Percentiles rank a stretch among this genome's conserved stretches.
These are phyloP conservation scores for Exephanes ischioxanthus DNA, from an alignment of 2,888 invertebrate genomes.

Conservation along the genomic window DNA sequence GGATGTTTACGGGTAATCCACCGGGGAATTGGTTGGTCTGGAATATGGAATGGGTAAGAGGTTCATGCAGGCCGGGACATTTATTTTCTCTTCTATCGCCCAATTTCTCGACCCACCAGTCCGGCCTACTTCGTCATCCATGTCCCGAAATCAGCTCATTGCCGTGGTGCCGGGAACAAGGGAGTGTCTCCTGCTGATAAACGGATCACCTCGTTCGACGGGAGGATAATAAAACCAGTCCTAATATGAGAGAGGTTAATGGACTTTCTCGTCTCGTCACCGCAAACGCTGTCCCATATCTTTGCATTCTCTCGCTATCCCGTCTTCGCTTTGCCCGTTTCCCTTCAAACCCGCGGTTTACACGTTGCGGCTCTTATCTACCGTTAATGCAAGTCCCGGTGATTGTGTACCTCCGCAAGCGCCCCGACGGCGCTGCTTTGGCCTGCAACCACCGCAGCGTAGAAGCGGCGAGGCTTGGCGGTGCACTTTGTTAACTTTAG, in stretches of 20 bases:
- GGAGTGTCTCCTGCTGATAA: slow-evolving; percentile 79
- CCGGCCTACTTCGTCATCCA: too few relatives aligned
- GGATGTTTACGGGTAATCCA: too few relatives aligned
- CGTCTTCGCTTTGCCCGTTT: slow-evolving; percentile 26
- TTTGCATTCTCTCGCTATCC: not conserved
- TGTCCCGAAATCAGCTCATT: too few relatives aligned
- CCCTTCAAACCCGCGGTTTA: slow-evolving; percentile 46
- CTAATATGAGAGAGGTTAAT: slow-evolving; percentile 77
- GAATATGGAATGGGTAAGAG: too few relatives aligned
- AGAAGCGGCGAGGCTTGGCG: not conserved
- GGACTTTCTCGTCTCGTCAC: slow-evolving; percentile 65
- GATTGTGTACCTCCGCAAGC: slow-evolving; percentile 40
- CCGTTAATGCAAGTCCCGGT: slow-evolving; percentile 41
- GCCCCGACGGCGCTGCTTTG: slow-evolving; percentile 12
- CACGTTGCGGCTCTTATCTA: slow-evolving; percentile 41
- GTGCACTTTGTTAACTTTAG: slow-evolving; percentile 32
- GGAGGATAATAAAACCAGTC: slow-evolving; percentile 76
- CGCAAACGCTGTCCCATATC: slow-evolving; percentile 12
- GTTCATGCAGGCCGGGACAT: too few relatives aligned
- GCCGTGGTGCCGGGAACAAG: slow-evolving; percentile 41
- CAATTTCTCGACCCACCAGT: too few relatives aligned
- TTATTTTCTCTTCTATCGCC: too few relatives aligned
- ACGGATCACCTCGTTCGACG: slow-evolving; percentile 75
- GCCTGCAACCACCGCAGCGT: not conserved
- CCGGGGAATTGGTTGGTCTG: too few relatives aligned